Evolutionary conservation across 1,140 invertebrate species (phyloP).

Genomic region (Spodoptera frugiperda): DNA sequence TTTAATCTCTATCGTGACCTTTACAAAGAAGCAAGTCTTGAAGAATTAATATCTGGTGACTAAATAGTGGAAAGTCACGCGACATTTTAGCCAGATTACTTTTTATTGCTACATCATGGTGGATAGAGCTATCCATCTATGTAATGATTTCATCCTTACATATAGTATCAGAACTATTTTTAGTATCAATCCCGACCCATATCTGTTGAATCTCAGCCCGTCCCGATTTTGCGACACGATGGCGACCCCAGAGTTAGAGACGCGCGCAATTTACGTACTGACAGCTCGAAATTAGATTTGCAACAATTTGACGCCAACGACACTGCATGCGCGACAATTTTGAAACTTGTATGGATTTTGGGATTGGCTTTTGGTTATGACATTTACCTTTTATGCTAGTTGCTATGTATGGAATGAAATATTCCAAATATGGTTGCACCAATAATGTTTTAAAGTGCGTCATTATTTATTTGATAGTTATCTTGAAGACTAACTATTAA

Average conservation of each 20-base stretch:
- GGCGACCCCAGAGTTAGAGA: slow-evolving; percentile 47
- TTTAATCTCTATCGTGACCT: too few species aligned
- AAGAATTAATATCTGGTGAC: too few species aligned
- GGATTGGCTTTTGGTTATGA: slow-evolving; percentile 7
- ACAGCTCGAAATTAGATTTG: slow-evolving; percentile 67
- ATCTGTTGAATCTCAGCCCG: slow-evolving; percentile 44
- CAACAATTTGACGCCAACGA: slow-evolving; percentile 59
- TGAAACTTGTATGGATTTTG: slow-evolving; percentile 13
- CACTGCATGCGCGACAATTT: slow-evolving; percentile 1
- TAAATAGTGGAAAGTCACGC: too few species aligned
- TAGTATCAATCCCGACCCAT: slow-evolving; percentile 30
- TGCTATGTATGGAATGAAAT: not conserved
- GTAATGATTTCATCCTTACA: slow-evolving; percentile 17
- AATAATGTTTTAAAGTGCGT: not conserved
- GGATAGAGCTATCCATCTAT: too few species aligned
- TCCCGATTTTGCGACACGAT: slow-evolving; percentile 24
- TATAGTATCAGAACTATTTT: slow-evolving; percentile 16
- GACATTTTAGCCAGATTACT: too few species aligned
- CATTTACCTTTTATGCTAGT: slow-evolving; percentile 1
- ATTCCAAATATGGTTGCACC: not conserved
- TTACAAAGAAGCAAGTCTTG: too few species aligned
- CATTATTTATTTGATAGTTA: too few species aligned
- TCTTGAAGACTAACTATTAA: too few species aligned
- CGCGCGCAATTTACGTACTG: slow-evolving; percentile 60
- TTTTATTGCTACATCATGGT: too few species aligned